Conservation (phyloP, 92 coral and sea anemone species). For the Porites rus region DNA sequence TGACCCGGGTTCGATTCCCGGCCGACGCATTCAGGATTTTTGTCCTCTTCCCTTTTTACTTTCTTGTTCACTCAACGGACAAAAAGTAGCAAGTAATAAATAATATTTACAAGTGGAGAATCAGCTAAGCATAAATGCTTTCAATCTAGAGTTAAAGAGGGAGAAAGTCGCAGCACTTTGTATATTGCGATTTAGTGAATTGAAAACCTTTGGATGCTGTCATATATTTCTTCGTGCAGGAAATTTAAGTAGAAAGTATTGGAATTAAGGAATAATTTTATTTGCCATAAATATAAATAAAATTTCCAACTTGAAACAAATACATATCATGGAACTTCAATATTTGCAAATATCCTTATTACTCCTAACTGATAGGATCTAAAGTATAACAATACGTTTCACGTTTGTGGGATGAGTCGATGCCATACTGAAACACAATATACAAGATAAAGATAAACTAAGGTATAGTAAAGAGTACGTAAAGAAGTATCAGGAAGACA, state of each 20-base stretch:
- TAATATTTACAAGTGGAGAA: no score
- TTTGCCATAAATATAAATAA: background rate
- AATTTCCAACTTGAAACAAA: background rate
- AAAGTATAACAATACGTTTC: background rate
- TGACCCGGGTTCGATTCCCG: constrained; percentile 99
- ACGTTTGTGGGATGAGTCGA: constrained; percentile 2
- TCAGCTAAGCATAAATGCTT: no score
- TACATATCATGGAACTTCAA: background rate
- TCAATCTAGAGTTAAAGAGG: background rate
- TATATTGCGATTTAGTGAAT: background rate
- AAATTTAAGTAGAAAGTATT: no score
- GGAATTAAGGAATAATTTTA: background rate
- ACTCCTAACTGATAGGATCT: background rate
- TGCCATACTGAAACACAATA: background rate
- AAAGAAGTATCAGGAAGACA: no score
- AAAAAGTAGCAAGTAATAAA: no score
- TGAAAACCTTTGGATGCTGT: background rate
- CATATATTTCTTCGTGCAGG: background rate
- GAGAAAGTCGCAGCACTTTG: background rate
- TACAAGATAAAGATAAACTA: no score
- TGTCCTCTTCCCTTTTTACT: no score
- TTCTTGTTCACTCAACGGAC: no score
- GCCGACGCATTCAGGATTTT: constrained; percentile 67
- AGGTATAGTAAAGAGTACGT: no score
- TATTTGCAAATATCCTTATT: background rate